phyloP scores from a whole-genome alignment of 1,140 invertebrate genomes.

The Drosophila albomicans region DNA sequence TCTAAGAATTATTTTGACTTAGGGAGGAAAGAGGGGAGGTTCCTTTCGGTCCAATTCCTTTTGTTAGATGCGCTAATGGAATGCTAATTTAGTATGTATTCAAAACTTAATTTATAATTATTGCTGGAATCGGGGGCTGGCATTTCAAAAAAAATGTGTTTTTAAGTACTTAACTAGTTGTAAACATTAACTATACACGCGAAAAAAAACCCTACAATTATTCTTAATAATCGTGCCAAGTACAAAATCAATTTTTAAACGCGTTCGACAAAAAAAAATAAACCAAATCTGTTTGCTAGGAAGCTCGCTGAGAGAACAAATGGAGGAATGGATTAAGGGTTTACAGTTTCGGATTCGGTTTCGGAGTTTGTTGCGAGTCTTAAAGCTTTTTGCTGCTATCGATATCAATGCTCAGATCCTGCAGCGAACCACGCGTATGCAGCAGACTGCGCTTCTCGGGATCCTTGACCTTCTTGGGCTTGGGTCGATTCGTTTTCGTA shows the following conservation, averaged over 20 bases:
- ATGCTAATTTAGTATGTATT: slow-evolving; percentile 62
- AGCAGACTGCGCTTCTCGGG: slow-evolving; percentile 86
- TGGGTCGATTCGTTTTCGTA: slow-evolving; percentile 86
- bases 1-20: slow-evolving; percentile 19
- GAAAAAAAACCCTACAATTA: slow-evolving; percentile 10
- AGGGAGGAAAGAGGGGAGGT: neutral
- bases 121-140: slow-evolving; percentile 46
- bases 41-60: slow-evolving; percentile 15
- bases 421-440: slow-evolving; percentile 84
- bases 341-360: neutral
- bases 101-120: slow-evolving; percentile 60
- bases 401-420: slow-evolving; percentile 85
- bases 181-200: slow-evolving; percentile 67
- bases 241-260: slow-evolving; percentile 23
- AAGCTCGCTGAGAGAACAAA: slow-evolving; percentile 26
- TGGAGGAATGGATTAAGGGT: slow-evolving; percentile 26
- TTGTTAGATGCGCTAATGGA: slow-evolving; percentile 59
- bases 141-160: slow-evolving; percentile 5
- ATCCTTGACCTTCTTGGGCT: slow-evolving; percentile 86
- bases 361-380: neutral
- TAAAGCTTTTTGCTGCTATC: slow-evolving; percentile 83
- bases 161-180: slow-evolving; percentile 72
- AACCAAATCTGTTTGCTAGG: slow-evolving; percentile 20
- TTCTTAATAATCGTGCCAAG: slow-evolving; percentile 13
- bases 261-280: slow-evolving; percentile 2